Base-by-base conservation (phyloP, 2,888 invertebrate species). In the Tinea trinotella region DNA sequence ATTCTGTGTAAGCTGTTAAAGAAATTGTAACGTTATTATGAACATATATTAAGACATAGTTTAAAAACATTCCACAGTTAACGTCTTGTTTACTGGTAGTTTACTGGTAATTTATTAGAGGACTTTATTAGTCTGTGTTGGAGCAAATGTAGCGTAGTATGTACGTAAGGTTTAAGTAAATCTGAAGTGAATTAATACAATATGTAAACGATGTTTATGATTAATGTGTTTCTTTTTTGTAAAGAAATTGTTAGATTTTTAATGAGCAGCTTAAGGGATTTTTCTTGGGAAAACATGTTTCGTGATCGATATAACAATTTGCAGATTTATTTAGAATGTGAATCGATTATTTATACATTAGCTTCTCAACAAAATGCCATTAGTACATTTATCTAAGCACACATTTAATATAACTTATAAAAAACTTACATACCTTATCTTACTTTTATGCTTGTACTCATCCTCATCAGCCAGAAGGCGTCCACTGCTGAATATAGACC, bases 121-220 rank as follows among this genome's bases (percentile, higher is more conserved):
- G 12, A 12, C 6, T 3, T 3, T n/a, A 2, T 2, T 50, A 50
- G 15, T 50, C 50, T 50, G 50, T 50, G 24, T 13, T n/a, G 24
- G 4, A 18, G 5, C 9, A 7, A 18, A 19, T 18, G 19, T 48
- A 19, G 18, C 18, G 17, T 48, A 48, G 10, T 48, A 9, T 48
- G 48, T 15, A 48, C 40, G 13, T n/a, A 19, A 9, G 7, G 1
- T 18, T 48, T 4, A 22, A 50, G 50, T 24, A 50, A 48, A 50
- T 50, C 50, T 24, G 24, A 12, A 50, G 24, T n/a, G 22, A 22
- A 50, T 50, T 50, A 50, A 24, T 24, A 20, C 18, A 19, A 48
- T 48, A 48, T 48, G 48, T 48, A 48, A 48, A 48, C 48, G 48
- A 48, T 48, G 15, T 17, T 18, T 17, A 20, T 18, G 48, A 48